Evolutionary conservation across 1,140 invertebrate species (phyloP).

Genomic region (Eumaeus atala): DNA sequence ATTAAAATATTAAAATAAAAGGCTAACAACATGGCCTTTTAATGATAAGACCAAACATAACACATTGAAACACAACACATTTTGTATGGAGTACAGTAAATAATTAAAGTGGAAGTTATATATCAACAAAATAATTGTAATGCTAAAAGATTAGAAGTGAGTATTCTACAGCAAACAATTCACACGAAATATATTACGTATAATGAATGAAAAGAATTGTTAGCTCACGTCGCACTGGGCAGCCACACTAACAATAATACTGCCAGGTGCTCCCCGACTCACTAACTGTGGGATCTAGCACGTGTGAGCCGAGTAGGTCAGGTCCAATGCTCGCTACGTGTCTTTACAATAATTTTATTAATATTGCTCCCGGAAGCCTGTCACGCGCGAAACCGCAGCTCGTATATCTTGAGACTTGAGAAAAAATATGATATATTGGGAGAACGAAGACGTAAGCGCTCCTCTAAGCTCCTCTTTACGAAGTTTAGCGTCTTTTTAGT

Average conservation of each 20-base stretch:
- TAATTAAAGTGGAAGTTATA: too few species aligned
- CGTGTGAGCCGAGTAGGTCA: conserved; percentile 42
- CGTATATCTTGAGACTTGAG: conserved; percentile 54
- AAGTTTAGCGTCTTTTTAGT: conserved; percentile 55
- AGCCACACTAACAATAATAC: conserved; percentile 28
- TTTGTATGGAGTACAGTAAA: too few species aligned
- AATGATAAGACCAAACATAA: too few species aligned
- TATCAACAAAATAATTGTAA: too few species aligned
- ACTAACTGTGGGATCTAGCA: conserved; percentile 24
- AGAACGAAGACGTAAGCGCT: conserved; percentile 56
- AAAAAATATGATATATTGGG: conserved; percentile 71
- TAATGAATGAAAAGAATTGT: conserved; percentile 19
- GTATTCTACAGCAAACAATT: too few species aligned
- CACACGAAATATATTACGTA: background rate
- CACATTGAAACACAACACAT: too few species aligned
- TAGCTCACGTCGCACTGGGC: conserved; percentile 30
- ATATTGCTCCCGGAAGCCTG: conserved; percentile 61
- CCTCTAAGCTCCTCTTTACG: conserved; percentile 41
- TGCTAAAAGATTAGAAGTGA: too few species aligned
- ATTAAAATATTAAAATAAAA: too few species aligned
- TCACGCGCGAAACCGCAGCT: conserved; percentile 57
- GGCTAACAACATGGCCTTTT: too few species aligned
- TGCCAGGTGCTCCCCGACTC: conserved; percentile 24
- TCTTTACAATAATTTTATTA: conserved; percentile 71
- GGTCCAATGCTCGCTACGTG: conserved; percentile 39